A percentile compares a stretch with the other conserved stretches of the same genome.
Conservation (phyloP, 1,140 invertebrate genomes). For the Lepidurus couesii region DNA sequence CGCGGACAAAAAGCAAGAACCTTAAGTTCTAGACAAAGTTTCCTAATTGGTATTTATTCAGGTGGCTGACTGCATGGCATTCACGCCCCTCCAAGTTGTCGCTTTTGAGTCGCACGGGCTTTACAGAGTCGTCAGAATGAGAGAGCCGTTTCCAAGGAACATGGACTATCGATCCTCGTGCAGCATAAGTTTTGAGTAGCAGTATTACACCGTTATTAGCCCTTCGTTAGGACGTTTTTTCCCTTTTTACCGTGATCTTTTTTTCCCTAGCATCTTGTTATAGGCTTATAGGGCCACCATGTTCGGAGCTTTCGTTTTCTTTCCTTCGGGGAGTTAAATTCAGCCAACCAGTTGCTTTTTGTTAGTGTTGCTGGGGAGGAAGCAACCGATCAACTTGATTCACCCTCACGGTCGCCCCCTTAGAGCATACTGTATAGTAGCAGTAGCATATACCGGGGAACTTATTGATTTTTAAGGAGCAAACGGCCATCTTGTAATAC, state of each 20-base stretch:
- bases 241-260: background rate
- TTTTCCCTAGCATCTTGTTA: background rate
- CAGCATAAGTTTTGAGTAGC: background rate
- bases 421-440: background rate
- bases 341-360: constrained; percentile 13
- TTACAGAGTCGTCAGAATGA: too few relatives aligned
- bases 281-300: background rate
- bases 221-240: background rate
- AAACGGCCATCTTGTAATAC: background rate
- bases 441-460: background rate
- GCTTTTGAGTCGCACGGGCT: background rate
- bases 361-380: background rate
- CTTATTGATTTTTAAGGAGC: background rate
- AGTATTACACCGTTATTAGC: constrained; percentile 14
- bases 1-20: too few relatives aligned
- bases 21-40: background rate
- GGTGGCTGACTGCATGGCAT: background rate
- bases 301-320: background rate
- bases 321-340: background rate
- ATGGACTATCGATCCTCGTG: background rate
- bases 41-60: constrained; percentile 14
- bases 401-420: background rate
- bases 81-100: background rate
- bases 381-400: background rate
- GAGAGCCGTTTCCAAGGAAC: background rate